Conservation (phyloP, 2,113 vertebrate species). For the Syngnathus typhle region DNA sequence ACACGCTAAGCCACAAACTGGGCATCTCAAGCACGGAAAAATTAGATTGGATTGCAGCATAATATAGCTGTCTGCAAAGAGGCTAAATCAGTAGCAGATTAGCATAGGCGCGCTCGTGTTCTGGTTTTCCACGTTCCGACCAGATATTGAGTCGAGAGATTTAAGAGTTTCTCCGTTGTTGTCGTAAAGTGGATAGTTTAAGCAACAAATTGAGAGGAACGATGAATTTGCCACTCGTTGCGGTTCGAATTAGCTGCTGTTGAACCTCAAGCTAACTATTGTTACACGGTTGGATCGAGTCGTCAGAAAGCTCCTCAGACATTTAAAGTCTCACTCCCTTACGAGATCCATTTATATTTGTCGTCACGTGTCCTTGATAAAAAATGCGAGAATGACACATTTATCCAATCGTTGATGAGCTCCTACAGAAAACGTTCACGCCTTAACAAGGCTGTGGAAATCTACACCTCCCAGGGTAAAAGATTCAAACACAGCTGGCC, state of each 20-base stretch:
- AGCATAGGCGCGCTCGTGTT: constrained; percentile 25
- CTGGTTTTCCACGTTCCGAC: constrained; percentile 23
- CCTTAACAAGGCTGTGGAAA: constrained; percentile 18
- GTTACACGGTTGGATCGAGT: neutral
- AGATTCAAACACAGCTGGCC: constrained; percentile 28
- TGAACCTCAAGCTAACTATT: constrained; percentile 7
- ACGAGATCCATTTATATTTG: no score
- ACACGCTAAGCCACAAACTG: constrained; percentile 45
- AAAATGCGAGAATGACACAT: constrained; percentile 2
- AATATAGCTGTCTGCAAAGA: constrained; percentile 24
- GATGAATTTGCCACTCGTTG: constrained; percentile 18
- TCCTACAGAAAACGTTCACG: constrained; percentile 25
- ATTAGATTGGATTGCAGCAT: constrained; percentile 28
- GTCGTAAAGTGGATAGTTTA: constrained; percentile 40
- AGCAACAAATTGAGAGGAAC: constrained; percentile 44
- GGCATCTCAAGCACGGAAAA: constrained; percentile 35
- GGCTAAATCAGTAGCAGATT: constrained; percentile 35
- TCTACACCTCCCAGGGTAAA: neutral
- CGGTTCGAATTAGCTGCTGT: constrained; percentile 19
- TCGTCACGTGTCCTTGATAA: no score
- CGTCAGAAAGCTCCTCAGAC: no score
- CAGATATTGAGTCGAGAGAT: constrained; percentile 36
- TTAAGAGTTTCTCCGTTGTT: constrained; percentile 37
- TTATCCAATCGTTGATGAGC: constrained; percentile 10
- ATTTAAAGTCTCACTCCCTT: no score